These are phyloP conservation scores for Scolopax rusticola DNA, from an alignment of 2,797 vertebrate genomes.

Conservation along the genomic window DNA sequence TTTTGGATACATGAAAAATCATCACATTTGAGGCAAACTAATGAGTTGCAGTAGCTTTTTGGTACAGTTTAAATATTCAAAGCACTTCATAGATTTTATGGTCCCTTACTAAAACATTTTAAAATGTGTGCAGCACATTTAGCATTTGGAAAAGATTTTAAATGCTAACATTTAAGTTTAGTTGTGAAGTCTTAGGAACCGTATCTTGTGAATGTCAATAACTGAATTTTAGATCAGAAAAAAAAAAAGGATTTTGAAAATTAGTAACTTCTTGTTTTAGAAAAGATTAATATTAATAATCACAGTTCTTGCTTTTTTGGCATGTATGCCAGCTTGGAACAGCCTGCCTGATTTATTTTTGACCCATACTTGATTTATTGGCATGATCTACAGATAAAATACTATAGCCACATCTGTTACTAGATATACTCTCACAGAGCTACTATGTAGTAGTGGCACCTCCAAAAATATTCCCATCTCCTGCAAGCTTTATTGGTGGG, in stretches of 20 bases:
- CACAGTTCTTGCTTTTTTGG: background rate
- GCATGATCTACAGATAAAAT: background rate
- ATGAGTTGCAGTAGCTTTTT: background rate
- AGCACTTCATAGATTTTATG: background rate
- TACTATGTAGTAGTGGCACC: fast-evolving
- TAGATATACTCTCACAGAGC: background rate
- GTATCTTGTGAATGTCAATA: background rate
- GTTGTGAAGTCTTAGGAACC: background rate
- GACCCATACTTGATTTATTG: background rate
- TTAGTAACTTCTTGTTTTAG: background rate
- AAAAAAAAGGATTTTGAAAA: background rate
- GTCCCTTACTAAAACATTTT: background rate
- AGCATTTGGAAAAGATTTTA: background rate
- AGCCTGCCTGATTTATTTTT: background rate
- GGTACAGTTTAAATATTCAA: background rate
- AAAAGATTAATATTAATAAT: background rate
- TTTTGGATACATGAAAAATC: background rate
- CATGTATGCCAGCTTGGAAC: background rate
- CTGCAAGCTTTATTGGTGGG: background rate
- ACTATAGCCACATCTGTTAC: background rate
- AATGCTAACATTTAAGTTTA: background rate
- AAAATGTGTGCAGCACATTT: background rate
- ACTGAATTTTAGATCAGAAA: background rate
- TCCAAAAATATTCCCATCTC: background rate
- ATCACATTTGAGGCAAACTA: background rate